Conservation (phyloP, 2,113 vertebrate genomes). For the Urocynchramus pylzowi region DNA sequence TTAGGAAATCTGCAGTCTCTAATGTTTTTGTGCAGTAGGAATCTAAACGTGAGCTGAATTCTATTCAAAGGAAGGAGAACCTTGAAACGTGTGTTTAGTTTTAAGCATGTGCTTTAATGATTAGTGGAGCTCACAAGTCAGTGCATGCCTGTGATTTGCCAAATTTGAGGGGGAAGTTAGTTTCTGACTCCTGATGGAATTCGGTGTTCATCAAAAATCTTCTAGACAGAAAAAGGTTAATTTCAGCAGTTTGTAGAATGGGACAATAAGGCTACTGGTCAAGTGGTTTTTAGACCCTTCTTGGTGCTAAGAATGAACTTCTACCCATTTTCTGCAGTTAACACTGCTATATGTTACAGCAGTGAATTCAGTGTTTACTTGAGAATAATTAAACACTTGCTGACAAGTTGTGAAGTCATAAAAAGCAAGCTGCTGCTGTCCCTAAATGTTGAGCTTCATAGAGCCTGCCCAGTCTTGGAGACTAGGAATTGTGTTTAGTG, state of each 20-base stretch:
- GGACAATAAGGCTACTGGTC: neutral
- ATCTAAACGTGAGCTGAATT: neutral
- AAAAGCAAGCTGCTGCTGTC: neutral
- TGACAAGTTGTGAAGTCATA: neutral
- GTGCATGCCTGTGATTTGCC: neutral
- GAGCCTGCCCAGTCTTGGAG: neutral
- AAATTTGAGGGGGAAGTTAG: neutral
- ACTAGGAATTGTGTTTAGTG: neutral
- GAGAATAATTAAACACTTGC: neutral
- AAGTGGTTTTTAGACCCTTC: neutral
- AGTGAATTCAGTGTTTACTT: neutral
- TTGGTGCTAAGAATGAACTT: neutral
- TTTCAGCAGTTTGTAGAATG: neutral
- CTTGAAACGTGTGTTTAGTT: neutral
- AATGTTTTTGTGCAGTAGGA: neutral
- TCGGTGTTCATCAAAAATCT: neutral
- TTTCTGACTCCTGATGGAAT: neutral
- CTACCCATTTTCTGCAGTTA: neutral
- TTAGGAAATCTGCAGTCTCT: neutral
- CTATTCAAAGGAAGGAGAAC: neutral
- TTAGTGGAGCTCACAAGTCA: neutral
- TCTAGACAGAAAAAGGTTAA: neutral
- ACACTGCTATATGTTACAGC: neutral
- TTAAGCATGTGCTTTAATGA: neutral
- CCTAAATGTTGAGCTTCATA: neutral